Conservation (phyloP, 1,140 invertebrate genomes). For the Zaprionus inermis region DNA sequence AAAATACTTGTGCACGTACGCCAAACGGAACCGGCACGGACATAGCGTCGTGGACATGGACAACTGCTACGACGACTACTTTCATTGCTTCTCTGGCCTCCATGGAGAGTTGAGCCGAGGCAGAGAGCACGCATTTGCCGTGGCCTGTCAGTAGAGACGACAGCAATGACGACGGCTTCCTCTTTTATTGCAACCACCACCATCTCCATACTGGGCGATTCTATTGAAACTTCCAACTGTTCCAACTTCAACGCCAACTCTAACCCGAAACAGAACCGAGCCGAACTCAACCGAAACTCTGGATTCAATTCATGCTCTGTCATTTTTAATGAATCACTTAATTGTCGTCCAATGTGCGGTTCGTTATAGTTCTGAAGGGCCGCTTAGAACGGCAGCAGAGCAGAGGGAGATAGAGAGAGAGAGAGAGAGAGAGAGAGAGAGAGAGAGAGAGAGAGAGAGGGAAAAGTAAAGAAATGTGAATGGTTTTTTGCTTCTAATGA, state of each 20-base stretch:
- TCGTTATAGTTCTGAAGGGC: constrained; percentile 46
- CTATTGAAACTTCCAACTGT: constrained; percentile 57
- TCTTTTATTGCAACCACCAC: constrained; percentile 49
- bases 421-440: constrained; percentile 2
- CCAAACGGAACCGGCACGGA: constrained; percentile 31
- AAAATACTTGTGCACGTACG: constrained; percentile 80
- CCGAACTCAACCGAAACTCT: constrained; percentile 11
- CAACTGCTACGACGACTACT: constrained; percentile 61
- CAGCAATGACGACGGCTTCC: constrained; percentile 51
- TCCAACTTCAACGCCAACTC: constrained; percentile 50
- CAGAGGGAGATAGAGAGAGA: neutral
- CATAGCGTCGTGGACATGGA: constrained; percentile 22
- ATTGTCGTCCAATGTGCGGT: constrained; percentile 64
- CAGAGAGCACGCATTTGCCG: constrained; percentile 57
- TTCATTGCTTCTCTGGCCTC: constrained; percentile 43
- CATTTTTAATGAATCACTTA: constrained; percentile 83
- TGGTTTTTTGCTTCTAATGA: constrained; percentile 29
- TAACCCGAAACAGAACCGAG: neutral
- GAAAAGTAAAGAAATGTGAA: constrained; percentile 22
- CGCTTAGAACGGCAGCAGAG: constrained; percentile 19
- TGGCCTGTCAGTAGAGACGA: constrained; percentile 39
- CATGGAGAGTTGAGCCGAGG: constrained; percentile 12
- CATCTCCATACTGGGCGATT: constrained; percentile 51
- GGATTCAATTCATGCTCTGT: constrained; percentile 78
- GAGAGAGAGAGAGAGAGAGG: neutral